Evolutionary conservation across 2,113 vertebrate genomes (phyloP).

Genomic region (Collichthys lucidus): DNA sequence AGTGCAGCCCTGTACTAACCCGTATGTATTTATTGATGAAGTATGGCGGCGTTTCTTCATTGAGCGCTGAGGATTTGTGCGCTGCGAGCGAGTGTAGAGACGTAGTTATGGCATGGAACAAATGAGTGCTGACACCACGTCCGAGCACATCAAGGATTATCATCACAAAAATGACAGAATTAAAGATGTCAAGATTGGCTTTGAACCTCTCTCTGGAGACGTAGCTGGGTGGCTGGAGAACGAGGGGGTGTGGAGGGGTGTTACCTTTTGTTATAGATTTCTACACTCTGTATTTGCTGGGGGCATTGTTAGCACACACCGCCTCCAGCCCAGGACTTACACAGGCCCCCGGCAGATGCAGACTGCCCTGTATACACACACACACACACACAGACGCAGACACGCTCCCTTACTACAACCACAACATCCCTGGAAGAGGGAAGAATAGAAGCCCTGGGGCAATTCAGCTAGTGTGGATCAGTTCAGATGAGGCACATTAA

Average conservation of each 20-base stretch:
- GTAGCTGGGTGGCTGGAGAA: conserved; percentile 64
- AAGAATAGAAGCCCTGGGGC: conserved; percentile 83
- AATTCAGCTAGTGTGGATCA: conserved; percentile 87
- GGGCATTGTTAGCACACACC: conserved; percentile 91
- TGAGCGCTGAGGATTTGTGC: conserved; percentile 20
- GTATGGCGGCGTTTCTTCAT: conserved; percentile 6
- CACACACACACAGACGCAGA: conserved; percentile 42
- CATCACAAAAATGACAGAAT: conserved; percentile 84
- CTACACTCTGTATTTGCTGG: conserved; percentile 90
- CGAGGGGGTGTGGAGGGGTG: conserved; percentile 60
- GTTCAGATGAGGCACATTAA: conserved; percentile 98
- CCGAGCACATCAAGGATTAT: conserved; percentile 86
- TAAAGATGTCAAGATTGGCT: conserved; percentile 80
- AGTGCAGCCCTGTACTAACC: not conserved
- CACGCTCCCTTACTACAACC: conserved; percentile 62
- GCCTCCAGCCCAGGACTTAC: conserved; percentile 91
- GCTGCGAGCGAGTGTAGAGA: conserved; percentile 69
- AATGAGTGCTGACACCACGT: conserved; percentile 78
- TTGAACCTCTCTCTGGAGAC: conserved; percentile 79
- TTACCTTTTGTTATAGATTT: conserved; percentile 80
- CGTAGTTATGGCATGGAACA: conserved; percentile 63
- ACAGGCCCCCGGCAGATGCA: conserved; percentile 89
- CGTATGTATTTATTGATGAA: not conserved
- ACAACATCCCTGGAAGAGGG: conserved; percentile 73
- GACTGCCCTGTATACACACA: conserved; percentile 61